Percentiles rank a stretch among this genome's conserved stretches.
Evolutionary conservation across 2,888 invertebrate species (phyloP).

Genomic region (Agrotis ipsilon): DNA sequence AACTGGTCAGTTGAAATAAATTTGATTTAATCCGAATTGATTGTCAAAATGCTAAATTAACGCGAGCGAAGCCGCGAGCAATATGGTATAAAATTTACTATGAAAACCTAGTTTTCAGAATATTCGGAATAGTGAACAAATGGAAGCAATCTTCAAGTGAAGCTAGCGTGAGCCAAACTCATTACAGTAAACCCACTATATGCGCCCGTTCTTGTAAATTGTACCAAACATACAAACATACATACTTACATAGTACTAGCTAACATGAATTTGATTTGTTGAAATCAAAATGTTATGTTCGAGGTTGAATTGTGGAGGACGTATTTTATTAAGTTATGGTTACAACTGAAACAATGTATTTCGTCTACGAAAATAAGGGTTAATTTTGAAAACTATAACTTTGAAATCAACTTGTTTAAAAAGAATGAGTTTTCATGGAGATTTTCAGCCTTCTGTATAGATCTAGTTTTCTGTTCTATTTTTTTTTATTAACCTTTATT

Average conservation of each 20-base stretch:
- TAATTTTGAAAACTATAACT: not conserved
- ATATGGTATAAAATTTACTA: not conserved
- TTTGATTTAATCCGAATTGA: too few relatives aligned
- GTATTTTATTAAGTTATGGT: not conserved
- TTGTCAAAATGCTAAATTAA: too few relatives aligned
- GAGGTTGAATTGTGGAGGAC: slow-evolving; percentile 1
- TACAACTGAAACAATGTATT: not conserved
- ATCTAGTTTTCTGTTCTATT: not conserved
- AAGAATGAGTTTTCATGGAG: not conserved
- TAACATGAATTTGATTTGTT: slow-evolving; percentile 47
- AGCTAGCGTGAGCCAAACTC: slow-evolving; percentile 70
- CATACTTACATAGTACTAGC: slow-evolving; percentile 13
- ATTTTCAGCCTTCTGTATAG: not conserved
- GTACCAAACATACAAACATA: slow-evolving; percentile 59
- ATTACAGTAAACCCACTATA: slow-evolving; percentile 70
- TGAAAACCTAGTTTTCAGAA: slow-evolving; percentile 30
- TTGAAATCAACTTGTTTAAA: not conserved
- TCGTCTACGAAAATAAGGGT: not conserved
- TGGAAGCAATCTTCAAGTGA: slow-evolving; percentile 16
- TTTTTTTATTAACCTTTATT: too few relatives aligned
- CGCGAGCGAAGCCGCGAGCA: too few relatives aligned
- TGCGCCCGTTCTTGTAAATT: slow-evolving; percentile 68
- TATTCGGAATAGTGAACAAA: slow-evolving; percentile 16
- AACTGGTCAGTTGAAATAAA: too few relatives aligned
- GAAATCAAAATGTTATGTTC: slow-evolving; percentile 28